A percentile compares a stretch with the other conserved stretches of the same genome.
Conservation (phyloP, 2,113 vertebrate species). For the Bos indicus region DNA sequence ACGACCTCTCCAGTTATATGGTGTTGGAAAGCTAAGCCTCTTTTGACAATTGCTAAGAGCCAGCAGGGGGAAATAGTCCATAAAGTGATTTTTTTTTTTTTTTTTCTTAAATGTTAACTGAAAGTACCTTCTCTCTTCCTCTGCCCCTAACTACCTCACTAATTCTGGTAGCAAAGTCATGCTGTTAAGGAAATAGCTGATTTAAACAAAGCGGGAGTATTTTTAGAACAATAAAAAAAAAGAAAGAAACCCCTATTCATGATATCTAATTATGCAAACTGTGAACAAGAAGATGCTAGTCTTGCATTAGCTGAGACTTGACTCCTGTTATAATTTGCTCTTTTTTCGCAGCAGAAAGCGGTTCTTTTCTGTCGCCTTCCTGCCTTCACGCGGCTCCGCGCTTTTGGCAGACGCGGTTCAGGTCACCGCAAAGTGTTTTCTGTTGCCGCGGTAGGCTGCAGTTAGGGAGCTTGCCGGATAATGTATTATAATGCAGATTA, state of each 20-base stretch:
- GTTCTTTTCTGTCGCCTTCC: constrained; percentile 41
- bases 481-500: constrained; percentile 75
- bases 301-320: constrained; percentile 69
- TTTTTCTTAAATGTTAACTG: constrained; percentile 61
- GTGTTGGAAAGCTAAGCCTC: neutral
- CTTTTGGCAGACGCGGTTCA: constrained; percentile 30
- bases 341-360: constrained; percentile 62
- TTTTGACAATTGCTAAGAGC: neutral
- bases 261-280: constrained; percentile 72
- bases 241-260: constrained; percentile 49
- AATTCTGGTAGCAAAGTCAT: constrained; percentile 69
- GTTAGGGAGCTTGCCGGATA: constrained; percentile 55
- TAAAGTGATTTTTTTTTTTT: neutral
- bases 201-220: constrained; percentile 74
- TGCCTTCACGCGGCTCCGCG: neutral
- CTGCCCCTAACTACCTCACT: constrained; percentile 57
- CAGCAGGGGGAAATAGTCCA: neutral
- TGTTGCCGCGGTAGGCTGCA: constrained; percentile 62
- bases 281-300: constrained; percentile 70
- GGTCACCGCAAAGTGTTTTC: constrained; percentile 60
- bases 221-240: constrained; percentile 76
- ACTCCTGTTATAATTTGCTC: constrained; percentile 66
- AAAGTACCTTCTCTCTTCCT: constrained; percentile 56
- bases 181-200: constrained; percentile 74
- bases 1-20: rapidly evolving